Evolutionary conservation across 2,797 vertebrate genomes (phyloP).

Genomic region (Lepilemur ruficaudatus): DNA sequence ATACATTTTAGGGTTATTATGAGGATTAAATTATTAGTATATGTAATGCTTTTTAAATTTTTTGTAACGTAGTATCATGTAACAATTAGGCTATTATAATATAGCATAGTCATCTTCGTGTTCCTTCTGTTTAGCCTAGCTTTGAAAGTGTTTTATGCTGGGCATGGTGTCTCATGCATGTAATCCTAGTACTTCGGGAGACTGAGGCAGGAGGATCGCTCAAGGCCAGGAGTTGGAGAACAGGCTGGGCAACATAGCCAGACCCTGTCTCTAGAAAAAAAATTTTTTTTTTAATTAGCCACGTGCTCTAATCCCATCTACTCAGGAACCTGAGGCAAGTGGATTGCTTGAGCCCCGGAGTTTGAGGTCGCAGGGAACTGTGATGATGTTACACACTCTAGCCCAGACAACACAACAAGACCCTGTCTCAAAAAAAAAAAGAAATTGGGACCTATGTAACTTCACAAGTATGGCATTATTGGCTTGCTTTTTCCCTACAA

Average conservation of each 20-base stretch:
- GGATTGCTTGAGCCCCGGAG: too few species aligned
- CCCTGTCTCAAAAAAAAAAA: background rate
- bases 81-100: background rate
- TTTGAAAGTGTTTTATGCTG: background rate
- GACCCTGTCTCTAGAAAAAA: too few species aligned
- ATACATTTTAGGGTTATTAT: background rate
- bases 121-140: background rate
- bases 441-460: background rate
- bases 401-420: too few species aligned
- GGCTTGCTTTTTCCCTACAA: background rate
- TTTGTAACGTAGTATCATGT: background rate
- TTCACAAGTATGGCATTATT: background rate
- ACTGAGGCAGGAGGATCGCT: too few species aligned
- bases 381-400: too few species aligned
- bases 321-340: too few species aligned
- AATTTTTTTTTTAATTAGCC: too few species aligned
- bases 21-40: slow-evolving; percentile 26
- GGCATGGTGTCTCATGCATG: background rate
- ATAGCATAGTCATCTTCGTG: background rate
- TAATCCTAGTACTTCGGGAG: background rate
- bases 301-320: too few species aligned
- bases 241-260: too few species aligned
- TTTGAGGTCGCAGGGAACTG: too few species aligned
- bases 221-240: too few species aligned
- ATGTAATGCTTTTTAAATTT: slow-evolving; percentile 23